Conservation (phyloP, 2,888 invertebrate genomes). For the Neelides folsomi region DNA sequence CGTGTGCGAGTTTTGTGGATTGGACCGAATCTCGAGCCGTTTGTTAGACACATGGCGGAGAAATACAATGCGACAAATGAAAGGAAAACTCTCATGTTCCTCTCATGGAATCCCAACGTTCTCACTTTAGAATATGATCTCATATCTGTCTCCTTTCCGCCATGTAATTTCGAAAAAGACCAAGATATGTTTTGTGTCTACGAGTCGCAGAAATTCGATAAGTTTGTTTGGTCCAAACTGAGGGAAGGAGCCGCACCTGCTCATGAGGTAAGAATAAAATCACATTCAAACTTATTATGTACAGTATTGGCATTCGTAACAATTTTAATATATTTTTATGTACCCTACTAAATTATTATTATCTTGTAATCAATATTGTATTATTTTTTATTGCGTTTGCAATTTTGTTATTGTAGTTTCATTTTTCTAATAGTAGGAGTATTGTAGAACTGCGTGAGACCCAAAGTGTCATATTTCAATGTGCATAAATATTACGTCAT, state of each 20-base stretch:
- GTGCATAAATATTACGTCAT: too few species aligned
- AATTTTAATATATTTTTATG: too few species aligned
- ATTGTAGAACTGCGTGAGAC: too few species aligned
- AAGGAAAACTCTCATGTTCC: slow-evolving; percentile 42
- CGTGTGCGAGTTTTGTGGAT: slow-evolving; percentile 57
- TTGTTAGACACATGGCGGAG: slow-evolving; percentile 33
- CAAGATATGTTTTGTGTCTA: slow-evolving; percentile 46
- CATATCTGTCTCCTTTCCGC: slow-evolving; percentile 47
- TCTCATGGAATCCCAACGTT: slow-evolving; percentile 52
- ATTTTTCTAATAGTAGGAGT: too few species aligned
- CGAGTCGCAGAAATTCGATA: slow-evolving; percentile 53
- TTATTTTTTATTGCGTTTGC: too few species aligned
- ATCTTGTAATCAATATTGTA: too few species aligned
- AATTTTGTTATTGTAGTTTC: too few species aligned
- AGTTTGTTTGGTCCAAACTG: slow-evolving; percentile 50
- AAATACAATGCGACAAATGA: slow-evolving; percentile 13
- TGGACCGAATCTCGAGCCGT: slow-evolving; percentile 44
- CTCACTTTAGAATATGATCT: slow-evolving; percentile 35
- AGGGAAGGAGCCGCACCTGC: slow-evolving; percentile 43
- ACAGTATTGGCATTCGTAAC: too few species aligned
- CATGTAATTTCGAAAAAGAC: slow-evolving; percentile 42
- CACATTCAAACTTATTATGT: too few species aligned
- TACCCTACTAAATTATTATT: too few species aligned
- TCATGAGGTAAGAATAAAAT: slow-evolving; percentile 40
- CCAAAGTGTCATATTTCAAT: too few species aligned